These are phyloP conservation scores for Metridium senile DNA, from an alignment of 92 coral and sea anemone genomes.

Conservation along the genomic window DNA sequence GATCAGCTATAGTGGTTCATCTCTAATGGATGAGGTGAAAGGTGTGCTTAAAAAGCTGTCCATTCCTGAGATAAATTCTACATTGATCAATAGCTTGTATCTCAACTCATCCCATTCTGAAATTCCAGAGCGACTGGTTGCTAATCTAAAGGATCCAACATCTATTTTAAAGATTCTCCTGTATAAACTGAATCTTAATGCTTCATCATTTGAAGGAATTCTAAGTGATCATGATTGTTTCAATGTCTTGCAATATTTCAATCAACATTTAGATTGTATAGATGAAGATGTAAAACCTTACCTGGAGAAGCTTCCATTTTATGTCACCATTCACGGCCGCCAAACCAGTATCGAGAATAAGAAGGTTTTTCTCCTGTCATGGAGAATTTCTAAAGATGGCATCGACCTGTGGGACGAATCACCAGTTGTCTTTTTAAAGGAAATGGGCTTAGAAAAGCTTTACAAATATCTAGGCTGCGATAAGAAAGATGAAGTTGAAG, in stretches of 20 bases:
- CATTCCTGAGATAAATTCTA: conserved; percentile 52
- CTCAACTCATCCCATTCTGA: background rate
- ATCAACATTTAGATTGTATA: background rate
- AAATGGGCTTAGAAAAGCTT: conserved; percentile 32
- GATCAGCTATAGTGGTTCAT: background rate
- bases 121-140: conserved; percentile 43
- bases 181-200: conserved; percentile 19
- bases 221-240: background rate
- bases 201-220: background rate
- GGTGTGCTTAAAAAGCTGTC: conserved; percentile 24
- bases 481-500: conserved; percentile 36
- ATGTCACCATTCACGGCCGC: conserved; percentile 31
- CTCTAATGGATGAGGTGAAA: background rate
- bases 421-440: conserved; percentile 49
- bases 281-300: background rate
- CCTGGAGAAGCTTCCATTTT: conserved; percentile 55
- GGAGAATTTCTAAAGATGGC: conserved; percentile 34
- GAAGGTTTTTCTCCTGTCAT: conserved; percentile 27
- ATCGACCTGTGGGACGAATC: conserved; percentile 30
- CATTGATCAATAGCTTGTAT: background rate
- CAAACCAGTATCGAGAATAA: conserved; percentile 7
- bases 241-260: conserved; percentile 48
- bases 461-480: conserved; percentile 45
- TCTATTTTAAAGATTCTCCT: conserved; percentile 36
- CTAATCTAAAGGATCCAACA: conserved; percentile 40